Evolutionary conservation across 2,888 invertebrate genomes (phyloP).

Genomic region (Micropterix aruncella): DNA sequence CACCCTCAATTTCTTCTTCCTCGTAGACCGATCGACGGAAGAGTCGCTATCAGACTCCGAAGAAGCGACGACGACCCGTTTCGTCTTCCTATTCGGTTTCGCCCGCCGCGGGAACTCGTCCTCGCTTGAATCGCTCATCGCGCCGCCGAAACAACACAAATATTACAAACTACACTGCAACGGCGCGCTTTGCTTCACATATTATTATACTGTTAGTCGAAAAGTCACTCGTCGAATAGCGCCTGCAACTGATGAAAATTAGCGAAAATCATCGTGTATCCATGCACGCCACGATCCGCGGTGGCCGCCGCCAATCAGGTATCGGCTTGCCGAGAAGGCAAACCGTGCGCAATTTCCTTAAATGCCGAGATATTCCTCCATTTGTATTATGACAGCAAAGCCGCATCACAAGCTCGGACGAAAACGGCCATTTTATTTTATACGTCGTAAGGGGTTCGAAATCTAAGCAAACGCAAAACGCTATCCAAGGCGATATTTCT

Average conservation of each 20-base stretch:
- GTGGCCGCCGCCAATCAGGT: no score
- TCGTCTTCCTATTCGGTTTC: constrained; percentile 25
- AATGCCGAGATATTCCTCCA: constrained; percentile 17
- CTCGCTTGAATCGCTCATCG: constrained; percentile 29
- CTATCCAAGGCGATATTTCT: no score
- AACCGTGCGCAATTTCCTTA: constrained; percentile 19
- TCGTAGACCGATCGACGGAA: constrained; percentile 23
- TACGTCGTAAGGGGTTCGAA: constrained; percentile 1
- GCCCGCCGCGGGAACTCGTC: constrained; percentile 21
- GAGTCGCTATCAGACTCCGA: constrained; percentile 33
- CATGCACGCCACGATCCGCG: no score
- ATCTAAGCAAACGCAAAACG: not conserved
- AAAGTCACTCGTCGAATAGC: no score
- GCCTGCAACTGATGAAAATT: no score
- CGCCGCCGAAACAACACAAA: not conserved
- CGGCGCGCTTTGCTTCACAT: no score
- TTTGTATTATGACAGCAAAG: constrained; percentile 39
- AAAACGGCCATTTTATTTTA: constrained; percentile 32
- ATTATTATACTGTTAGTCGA: no score
- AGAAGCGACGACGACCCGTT: constrained; percentile 23
- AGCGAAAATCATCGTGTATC: no score
- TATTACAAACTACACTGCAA: no score
- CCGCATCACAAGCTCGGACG: constrained; percentile 26
- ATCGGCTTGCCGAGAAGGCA: no score
- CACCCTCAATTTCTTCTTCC: constrained; percentile 28